Evolutionary conservation across 2,888 invertebrate species (phyloP).

Genomic region (Marronus borbonicus): DNA sequence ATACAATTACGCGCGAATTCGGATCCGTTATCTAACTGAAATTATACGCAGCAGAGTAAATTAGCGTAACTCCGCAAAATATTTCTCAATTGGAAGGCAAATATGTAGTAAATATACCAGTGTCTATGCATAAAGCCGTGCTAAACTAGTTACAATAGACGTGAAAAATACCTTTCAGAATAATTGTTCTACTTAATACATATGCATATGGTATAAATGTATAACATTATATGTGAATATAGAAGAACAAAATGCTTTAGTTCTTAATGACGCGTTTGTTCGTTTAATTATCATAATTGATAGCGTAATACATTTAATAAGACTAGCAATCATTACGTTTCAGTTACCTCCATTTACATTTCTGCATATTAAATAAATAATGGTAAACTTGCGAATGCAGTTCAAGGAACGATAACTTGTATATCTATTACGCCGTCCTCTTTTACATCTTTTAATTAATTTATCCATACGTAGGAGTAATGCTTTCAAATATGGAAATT

Average conservation of each 20-base stretch:
- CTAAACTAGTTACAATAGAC: neutral
- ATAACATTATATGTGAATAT: neutral
- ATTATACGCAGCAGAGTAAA: conserved; percentile 10
- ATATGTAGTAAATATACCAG: neutral
- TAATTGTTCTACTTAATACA: neutral
- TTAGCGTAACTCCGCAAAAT: conserved; percentile 18
- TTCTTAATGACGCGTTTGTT: neutral
- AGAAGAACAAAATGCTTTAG: neutral
- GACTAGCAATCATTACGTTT: neutral
- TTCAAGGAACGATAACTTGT: too few species aligned
- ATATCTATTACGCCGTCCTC: too few species aligned
- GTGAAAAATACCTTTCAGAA: neutral
- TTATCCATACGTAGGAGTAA: too few species aligned
- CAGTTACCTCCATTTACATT: neutral
- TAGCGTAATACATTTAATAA: neutral
- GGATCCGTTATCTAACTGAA: conserved; percentile 2
- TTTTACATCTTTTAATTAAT: too few species aligned
- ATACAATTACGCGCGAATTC: neutral
- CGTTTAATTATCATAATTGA: neutral
- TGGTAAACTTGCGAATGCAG: too few species aligned
- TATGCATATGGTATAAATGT: neutral
- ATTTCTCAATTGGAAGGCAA: conserved; percentile 2
- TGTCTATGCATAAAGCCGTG: neutral
- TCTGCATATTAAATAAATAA: neutral
- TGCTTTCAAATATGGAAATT: too few species aligned